Evolutionary conservation across 2,113 vertebrate species (phyloP).

Genomic region (Zosterops pallidus): DNA sequence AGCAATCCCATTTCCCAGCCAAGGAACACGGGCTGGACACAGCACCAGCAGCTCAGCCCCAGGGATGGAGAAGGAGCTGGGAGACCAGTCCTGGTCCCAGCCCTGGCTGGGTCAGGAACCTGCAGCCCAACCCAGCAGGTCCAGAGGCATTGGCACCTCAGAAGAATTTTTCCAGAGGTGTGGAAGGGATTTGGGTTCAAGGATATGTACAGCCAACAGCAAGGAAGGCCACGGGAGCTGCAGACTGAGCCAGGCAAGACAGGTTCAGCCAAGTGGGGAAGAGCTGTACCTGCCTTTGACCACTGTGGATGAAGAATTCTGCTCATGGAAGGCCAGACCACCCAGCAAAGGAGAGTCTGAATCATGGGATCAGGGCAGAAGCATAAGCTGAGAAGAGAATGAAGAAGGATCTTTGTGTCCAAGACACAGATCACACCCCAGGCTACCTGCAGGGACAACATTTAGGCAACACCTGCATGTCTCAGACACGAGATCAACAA

Average conservation of each 20-base stretch:
- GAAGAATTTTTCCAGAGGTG: not conserved
- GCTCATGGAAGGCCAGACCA: not conserved
- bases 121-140: not conserved
- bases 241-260: not conserved
- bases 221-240: not conserved
- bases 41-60: not conserved
- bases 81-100: not conserved
- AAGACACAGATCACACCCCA: not conserved
- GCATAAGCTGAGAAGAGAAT: not conserved
- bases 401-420: not conserved
- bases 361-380: not conserved
- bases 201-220: not conserved
- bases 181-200: not conserved
- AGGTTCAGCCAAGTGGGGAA: not conserved
- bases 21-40: not conserved
- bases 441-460: not conserved
- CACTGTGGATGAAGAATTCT: rapidly evolving
- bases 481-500: not conserved
- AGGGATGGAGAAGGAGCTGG: not conserved
- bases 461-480: not conserved
- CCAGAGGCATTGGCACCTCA: not conserved
- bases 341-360: not conserved
- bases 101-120: not conserved
- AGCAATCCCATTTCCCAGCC: not conserved
- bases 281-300: not conserved